Evolutionary conservation across 2,113 vertebrate species (phyloP).

Genomic region (Chaetodon auriga): DNA sequence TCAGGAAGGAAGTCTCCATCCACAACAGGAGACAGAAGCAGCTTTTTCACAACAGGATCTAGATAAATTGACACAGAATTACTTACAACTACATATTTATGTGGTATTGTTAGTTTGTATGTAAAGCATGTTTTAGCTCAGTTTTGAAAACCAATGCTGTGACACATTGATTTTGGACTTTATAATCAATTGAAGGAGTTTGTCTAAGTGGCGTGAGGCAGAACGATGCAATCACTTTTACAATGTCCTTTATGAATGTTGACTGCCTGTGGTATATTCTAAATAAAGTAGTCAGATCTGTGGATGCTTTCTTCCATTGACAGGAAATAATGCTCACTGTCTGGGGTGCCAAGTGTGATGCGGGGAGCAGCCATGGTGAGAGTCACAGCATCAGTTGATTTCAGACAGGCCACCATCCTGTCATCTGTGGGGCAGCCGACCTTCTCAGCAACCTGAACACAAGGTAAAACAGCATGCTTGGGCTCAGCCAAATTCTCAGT

Average conservation of each 20-base stretch:
- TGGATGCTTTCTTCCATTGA: too few relatives aligned
- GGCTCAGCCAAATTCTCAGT: too few relatives aligned
- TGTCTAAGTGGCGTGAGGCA: neutral
- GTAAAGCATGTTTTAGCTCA: neutral
- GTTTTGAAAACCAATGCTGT: neutral
- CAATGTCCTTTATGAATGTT: too few relatives aligned
- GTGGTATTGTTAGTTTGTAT: neutral
- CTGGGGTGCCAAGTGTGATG: slow-evolving; percentile 58
- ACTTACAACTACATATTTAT: neutral
- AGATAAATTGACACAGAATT: slow-evolving; percentile 7
- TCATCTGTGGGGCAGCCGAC: slow-evolving; percentile 86
- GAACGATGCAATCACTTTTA: too few relatives aligned
- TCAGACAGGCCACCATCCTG: slow-evolving; percentile 85
- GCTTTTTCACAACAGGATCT: slow-evolving; percentile 83
- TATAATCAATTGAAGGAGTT: neutral
- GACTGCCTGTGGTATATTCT: too few relatives aligned
- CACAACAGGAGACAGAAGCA: slow-evolving; percentile 82
- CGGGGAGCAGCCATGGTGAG: slow-evolving; percentile 81
- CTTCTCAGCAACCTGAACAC: slow-evolving; percentile 82
- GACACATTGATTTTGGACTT: neutral
- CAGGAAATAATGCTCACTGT: slow-evolving; percentile 71
- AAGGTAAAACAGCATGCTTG: neutral
- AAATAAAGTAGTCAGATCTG: too few relatives aligned
- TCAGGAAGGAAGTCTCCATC: slow-evolving; percentile 92
- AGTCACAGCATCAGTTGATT: slow-evolving; percentile 68